These are phyloP conservation scores for Ips typographus DNA, from an alignment of 1,140 invertebrate species.

Conservation along the genomic window DNA sequence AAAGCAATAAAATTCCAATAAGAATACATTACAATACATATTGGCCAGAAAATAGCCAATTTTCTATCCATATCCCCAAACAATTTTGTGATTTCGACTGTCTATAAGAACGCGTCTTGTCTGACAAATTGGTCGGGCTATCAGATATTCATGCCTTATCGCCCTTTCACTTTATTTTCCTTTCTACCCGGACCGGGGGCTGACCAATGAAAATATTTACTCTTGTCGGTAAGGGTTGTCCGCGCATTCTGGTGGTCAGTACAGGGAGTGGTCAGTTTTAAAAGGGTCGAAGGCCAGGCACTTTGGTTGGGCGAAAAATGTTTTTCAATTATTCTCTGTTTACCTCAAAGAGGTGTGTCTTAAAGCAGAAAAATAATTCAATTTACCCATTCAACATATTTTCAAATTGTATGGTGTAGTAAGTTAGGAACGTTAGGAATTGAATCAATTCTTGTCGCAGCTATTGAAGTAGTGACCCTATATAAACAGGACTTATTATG, in stretches of 20 bases:
- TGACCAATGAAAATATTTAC: conserved; percentile 28
- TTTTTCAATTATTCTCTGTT: conserved; percentile 5
- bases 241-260: conserved; percentile 32
- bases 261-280: conserved; percentile 30
- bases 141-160: conserved; percentile 32
- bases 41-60: conserved; percentile 35
- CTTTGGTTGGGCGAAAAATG: conserved; percentile 31
- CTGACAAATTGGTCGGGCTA: conserved; percentile 30
- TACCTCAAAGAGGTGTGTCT: background rate
- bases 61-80: conserved; percentile 28
- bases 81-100: conserved; percentile 26
- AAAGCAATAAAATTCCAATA: conserved; percentile 34
- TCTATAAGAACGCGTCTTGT: conserved; percentile 24
- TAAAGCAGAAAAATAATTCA: too few species aligned
- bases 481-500: conserved; percentile 28
- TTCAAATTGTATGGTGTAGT: too few species aligned
- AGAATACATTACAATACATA: conserved; percentile 37
- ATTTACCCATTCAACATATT: too few species aligned
- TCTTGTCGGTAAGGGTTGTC: conserved; percentile 14
- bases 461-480: conserved; percentile 16
- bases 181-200: conserved; percentile 11
- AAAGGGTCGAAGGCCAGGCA: conserved; percentile 5
- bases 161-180: conserved; percentile 33
- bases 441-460: background rate
- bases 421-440: too few species aligned